phyloP scores from a whole-genome alignment of 2,888 invertebrate species.

The Epinotia bilunana region DNA sequence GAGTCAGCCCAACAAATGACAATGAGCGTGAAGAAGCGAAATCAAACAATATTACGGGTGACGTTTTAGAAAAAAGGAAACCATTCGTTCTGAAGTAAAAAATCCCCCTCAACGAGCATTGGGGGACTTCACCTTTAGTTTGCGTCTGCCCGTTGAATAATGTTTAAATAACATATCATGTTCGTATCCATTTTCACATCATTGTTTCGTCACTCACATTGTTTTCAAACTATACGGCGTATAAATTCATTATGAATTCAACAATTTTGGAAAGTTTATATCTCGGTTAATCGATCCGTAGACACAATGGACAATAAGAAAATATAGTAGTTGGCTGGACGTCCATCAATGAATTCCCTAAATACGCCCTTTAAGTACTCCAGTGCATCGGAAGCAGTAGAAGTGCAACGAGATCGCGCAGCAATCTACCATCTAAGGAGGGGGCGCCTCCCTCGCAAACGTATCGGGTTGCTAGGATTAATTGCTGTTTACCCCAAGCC shows the following conservation, averaged over 20 bases:
- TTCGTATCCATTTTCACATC: constrained; percentile 50
- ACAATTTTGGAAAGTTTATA: constrained; percentile 27
- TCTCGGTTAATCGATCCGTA: constrained; percentile 60
- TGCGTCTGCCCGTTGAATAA: constrained; percentile 37
- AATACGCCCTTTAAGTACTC: constrained; percentile 62
- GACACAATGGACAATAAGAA: constrained; percentile 67
- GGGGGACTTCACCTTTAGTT: constrained; percentile 31
- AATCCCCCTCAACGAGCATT: constrained; percentile 43
- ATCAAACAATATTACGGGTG: constrained; percentile 62
- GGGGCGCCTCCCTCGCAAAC: constrained; percentile 59
- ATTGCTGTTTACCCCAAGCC: constrained; percentile 79
- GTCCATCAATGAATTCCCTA: constrained; percentile 57
- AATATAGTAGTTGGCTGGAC: constrained; percentile 66
- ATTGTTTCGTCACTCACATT: constrained; percentile 48
- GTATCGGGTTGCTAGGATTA: constrained; percentile 82
- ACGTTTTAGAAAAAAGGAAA: constrained; percentile 48
- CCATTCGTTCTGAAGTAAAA: constrained; percentile 43
- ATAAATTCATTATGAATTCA: constrained; percentile 25
- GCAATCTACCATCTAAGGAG: constrained; percentile 71
- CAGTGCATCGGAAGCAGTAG: constrained; percentile 77
- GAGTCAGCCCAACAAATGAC: constrained; percentile 72
- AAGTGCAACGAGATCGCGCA: constrained; percentile 79
- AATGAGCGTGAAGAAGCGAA: constrained; percentile 70
- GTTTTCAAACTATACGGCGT: constrained; percentile 33
- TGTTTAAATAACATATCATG: constrained; percentile 50